phyloP scores from a whole-genome alignment of 2,113 vertebrate species.

The Spea bombifrons region DNA sequence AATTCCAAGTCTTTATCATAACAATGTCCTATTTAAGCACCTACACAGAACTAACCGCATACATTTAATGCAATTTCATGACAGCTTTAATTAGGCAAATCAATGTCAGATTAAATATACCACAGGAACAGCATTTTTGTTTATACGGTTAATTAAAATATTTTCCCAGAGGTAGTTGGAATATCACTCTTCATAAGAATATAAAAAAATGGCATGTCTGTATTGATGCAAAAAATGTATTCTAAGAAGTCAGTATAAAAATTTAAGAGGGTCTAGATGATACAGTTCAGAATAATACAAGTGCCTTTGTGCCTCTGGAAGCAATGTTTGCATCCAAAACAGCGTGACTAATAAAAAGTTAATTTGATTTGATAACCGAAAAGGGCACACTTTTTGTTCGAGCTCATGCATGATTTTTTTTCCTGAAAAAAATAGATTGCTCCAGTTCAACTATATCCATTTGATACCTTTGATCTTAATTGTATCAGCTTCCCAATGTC shows the following conservation, averaged over 20 bases:
- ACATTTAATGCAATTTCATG: too few relatives aligned
- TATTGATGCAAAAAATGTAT: conserved; percentile 30
- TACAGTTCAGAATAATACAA: conserved; percentile 50
- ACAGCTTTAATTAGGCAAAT: too few relatives aligned
- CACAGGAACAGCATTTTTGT: too few relatives aligned
- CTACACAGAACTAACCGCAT: too few relatives aligned
- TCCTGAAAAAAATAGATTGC: conserved; percentile 39
- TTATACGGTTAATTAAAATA: background rate
- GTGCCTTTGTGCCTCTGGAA: conserved; percentile 53
- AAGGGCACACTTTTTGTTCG: conserved; percentile 54
- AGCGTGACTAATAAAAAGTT: conserved; percentile 52
- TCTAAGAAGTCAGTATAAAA: conserved; percentile 47
- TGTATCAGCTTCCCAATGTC: conserved; percentile 45
- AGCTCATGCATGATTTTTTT: conserved; percentile 13
- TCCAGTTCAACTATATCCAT: conserved; percentile 44
- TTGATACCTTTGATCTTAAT: conserved; percentile 48
- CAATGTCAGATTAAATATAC: too few relatives aligned
- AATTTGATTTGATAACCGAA: conserved; percentile 59
- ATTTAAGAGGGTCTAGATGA: conserved; percentile 46
- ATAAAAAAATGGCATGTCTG: conserved; percentile 30
- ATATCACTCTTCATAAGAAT: conserved; percentile 45
- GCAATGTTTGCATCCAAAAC: conserved; percentile 50
- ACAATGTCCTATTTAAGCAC: too few relatives aligned
- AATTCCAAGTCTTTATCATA: background rate
- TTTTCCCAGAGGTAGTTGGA: conserved; percentile 40